Percentiles rank a stretch among this genome's conserved stretches.
phyloP scores from a whole-genome alignment of 2,888 invertebrate genomes.

The Phyllotreta cruciferae region DNA sequence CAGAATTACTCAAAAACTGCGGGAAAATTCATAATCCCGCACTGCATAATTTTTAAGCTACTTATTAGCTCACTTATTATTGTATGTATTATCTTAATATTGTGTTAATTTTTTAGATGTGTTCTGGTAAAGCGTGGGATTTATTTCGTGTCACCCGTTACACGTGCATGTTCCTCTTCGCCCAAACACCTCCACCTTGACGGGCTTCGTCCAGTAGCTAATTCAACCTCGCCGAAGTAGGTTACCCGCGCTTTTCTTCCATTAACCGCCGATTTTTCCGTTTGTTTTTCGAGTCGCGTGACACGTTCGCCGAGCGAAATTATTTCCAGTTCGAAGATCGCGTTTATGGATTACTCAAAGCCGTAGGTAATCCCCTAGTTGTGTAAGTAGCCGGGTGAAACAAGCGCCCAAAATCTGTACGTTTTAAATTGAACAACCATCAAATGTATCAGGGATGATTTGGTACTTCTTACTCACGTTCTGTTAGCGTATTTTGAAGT shows the following conservation, averaged over 20 bases:
- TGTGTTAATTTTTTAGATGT: no score
- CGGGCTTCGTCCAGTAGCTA: constrained; percentile 31
- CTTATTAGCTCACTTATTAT: no score
- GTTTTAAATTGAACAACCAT: not conserved
- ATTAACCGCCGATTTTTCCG: constrained; percentile 15
- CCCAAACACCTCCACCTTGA: constrained; percentile 28
- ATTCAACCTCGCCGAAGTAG: constrained; percentile 27
- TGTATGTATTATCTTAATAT: no score
- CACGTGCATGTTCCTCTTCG: constrained; percentile 24
- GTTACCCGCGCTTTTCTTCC: constrained; percentile 12
- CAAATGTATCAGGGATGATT: constrained; percentile 10
- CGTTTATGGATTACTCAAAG: no score
- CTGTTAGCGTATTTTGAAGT: not conserved
- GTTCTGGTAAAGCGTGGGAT: constrained; percentile 15
- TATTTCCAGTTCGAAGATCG: constrained; percentile 15
- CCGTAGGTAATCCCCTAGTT: no score
- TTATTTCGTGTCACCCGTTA: constrained; percentile 20
- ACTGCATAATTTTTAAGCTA: no score
- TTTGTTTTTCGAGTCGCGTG: constrained; percentile 23
- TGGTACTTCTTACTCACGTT: not conserved
- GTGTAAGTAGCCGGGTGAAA: not conserved
- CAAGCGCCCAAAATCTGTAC: constrained; percentile 10
- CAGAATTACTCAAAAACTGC: no score
- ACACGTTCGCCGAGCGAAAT: constrained; percentile 15
- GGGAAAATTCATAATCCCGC: no score